These are phyloP conservation scores for Ammodytes marinus DNA, from an alignment of 2,113 vertebrate genomes.

Conservation along the genomic window DNA sequence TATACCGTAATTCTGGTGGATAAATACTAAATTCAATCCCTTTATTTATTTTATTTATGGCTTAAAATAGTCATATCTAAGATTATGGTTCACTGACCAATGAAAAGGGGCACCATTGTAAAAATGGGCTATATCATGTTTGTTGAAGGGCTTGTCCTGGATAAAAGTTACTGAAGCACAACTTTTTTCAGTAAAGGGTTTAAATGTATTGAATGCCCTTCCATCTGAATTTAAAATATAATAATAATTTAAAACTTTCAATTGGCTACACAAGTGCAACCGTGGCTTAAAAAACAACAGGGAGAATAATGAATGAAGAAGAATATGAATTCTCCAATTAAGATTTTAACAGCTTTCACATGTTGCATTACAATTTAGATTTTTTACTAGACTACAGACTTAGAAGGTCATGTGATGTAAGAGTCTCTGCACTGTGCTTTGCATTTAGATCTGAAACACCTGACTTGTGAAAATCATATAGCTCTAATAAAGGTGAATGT, in stretches of 20 bases:
- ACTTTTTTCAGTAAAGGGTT: too few species aligned
- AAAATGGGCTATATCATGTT: not conserved
- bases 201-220: not conserved
- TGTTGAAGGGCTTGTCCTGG: not conserved
- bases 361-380: not conserved
- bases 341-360: not conserved
- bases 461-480: conserved; percentile 1
- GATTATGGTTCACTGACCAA: not conserved
- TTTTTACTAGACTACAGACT: not conserved
- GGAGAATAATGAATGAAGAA: too few species aligned
- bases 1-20: not conserved
- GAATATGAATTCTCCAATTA: too few species aligned
- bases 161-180: too few species aligned
- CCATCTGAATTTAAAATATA: not conserved
- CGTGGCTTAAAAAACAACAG: not conserved
- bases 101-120: not conserved
- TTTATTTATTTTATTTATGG: not conserved
- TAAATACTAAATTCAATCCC: not conserved
- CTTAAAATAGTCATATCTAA: not conserved
- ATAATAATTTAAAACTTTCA: not conserved
- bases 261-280: not conserved
- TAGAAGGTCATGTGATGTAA: too few species aligned
- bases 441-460: not conserved
- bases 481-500: not conserved
- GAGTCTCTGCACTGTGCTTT: not conserved